Evolutionary conservation across 2,888 invertebrate genomes (phyloP), one percentile per base, ranked within the genome.

Genomic region (Graphium colonna): DNA sequence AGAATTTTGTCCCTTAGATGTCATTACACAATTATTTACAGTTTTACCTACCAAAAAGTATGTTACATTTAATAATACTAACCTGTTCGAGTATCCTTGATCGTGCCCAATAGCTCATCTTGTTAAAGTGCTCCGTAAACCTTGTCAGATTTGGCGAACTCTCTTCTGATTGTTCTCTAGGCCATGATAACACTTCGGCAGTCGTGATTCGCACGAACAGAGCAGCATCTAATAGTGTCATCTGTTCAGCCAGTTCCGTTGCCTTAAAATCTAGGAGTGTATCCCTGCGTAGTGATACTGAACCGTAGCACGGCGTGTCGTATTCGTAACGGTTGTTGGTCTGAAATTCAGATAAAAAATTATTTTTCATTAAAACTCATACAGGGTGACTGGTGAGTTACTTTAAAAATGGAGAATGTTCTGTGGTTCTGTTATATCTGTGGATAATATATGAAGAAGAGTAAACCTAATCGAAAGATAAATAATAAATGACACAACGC

Each of bases 81-180:
- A 82, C 85, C 76, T 96, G 95, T 66, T 96, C 95, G 49, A 99
- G 87, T 69, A 99, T 98, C 75, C 96, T 92, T 1, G 98, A 97
- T 51, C 99, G 91, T 39, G 98, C 98, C 98, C 98, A 98, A 75
- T 96, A 98, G 55, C 98, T 98, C 97, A 98, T 98, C 89, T 99
- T 98, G 79, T 99, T 99, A 83, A 99, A 99, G 85, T 99, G 99
- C 79, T 98, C 98, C 0, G 99, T 99, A 78, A 99, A 99, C 63
- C 95, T 91, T 28, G 98, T 98, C 54, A 99, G 91, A 84, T 99
- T 99, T 1, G 98, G 98, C 74, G 98, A 98, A 65, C 96, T 92
- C 76, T 98, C 98, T 81, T 99, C 99, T 62, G 96, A 97, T 83
- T 99, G 99, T 78, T 99, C 98, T 71, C 97, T 95, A 33, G 98